Percentiles rank a stretch among this genome's conserved stretches.
phyloP scores from a whole-genome alignment of 2,888 invertebrate genomes.

The Catotricha subobsoleta region DNA sequence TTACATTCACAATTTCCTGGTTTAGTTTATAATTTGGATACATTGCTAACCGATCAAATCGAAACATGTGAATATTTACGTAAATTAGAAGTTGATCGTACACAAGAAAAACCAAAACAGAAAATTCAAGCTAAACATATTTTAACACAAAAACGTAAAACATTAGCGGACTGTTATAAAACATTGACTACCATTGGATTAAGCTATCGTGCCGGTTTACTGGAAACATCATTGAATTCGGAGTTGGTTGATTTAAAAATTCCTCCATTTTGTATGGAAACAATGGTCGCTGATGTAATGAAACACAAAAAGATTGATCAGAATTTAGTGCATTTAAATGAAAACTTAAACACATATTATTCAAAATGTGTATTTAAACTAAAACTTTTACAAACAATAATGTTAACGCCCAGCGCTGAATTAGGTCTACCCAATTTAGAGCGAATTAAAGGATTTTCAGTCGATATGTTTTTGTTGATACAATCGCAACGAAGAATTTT shows the following conservation, averaged over 20 bases:
- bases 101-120: conserved; percentile 45
- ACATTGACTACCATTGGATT: conserved; percentile 53
- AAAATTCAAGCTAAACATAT: conserved; percentile 63
- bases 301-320: conserved; percentile 31
- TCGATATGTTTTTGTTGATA: conserved; percentile 52
- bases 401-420: conserved; percentile 51
- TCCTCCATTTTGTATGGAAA: conserved; percentile 47
- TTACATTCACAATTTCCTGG: conserved; percentile 37
- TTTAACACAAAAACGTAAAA: conserved; percentile 68
- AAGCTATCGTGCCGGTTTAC: conserved; percentile 62
- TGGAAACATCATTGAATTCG: conserved; percentile 34
- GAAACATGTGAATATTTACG: conserved; percentile 50
- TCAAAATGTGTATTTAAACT: conserved; percentile 26
- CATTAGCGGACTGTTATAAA: conserved; percentile 72
- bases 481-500: conserved; percentile 46
- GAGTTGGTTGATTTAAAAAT: conserved; percentile 43
- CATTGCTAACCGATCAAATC: conserved; percentile 44
- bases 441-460: conserved; percentile 68
- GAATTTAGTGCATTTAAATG: conserved; percentile 22
- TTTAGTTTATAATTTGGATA: conserved; percentile 44
- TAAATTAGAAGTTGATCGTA: conserved; percentile 32
- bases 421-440: conserved; percentile 65
- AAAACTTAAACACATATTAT: conserved; percentile 23
- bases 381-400: conserved; percentile 23
- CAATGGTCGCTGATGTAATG: conserved; percentile 35